These are phyloP conservation scores for Caloenas nicobarica DNA, from an alignment of 2,113 vertebrate genomes.

Conservation along the genomic window DNA sequence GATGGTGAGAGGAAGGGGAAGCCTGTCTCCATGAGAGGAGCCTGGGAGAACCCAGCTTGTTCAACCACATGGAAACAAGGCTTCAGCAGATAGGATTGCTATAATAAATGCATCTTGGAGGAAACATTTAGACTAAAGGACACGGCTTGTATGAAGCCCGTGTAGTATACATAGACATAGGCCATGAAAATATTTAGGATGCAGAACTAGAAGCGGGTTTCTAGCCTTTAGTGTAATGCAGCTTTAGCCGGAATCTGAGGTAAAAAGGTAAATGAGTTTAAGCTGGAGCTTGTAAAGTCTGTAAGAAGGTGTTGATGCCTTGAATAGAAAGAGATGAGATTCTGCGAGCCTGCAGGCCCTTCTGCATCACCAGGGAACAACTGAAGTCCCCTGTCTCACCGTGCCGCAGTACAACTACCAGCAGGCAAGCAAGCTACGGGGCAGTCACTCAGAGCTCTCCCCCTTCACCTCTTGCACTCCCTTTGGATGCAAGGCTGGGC, in stretches of 20 bases:
- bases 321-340: background rate
- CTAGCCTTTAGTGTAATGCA: background rate
- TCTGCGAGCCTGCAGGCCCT: background rate
- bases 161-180: background rate
- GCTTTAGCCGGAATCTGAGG: background rate
- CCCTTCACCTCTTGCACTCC: background rate
- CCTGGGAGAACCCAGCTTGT: background rate
- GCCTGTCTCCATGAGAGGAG: background rate
- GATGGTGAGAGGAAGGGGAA: background rate
- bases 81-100: background rate
- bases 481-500: background rate
- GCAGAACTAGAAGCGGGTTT: background rate
- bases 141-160: rapidly evolving
- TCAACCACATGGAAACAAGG: background rate
- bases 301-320: background rate
- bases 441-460: background rate
- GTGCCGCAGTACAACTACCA: background rate
- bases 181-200: background rate
- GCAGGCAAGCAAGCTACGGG: rapidly evolving
- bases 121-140: background rate
- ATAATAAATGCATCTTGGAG: background rate
- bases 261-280: background rate
- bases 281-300: background rate
- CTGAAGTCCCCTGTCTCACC: background rate
- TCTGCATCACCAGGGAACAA: background rate